Percentiles rank a stretch among this genome's conserved stretches.
Conservation (phyloP, 2,888 invertebrate genomes). For the Malthinus flaveolus region DNA sequence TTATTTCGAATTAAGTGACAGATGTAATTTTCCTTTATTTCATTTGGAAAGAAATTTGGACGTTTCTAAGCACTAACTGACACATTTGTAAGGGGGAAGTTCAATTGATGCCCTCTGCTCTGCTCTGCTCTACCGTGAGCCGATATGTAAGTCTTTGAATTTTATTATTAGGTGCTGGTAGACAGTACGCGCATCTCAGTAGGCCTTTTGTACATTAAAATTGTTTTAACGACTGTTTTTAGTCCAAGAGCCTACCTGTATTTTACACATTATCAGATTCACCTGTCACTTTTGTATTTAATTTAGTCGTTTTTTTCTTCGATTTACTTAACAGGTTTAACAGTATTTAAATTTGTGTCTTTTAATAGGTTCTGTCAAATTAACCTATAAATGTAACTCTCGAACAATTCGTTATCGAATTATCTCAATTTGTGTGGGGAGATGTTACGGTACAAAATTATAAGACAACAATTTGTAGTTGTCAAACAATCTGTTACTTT, state of each 20-base stretch:
- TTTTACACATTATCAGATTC: neutral
- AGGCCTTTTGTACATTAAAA: neutral
- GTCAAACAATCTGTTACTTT: neutral
- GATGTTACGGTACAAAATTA: neutral
- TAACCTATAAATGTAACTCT: conserved; percentile 8
- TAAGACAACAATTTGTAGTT: conserved; percentile 3
- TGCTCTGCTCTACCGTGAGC: no score
- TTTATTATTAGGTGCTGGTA: no score
- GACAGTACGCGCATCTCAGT: no score
- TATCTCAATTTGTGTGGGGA: conserved; percentile 6
- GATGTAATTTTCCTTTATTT: neutral
- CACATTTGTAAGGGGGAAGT: neutral
- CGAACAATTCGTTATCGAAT: conserved; percentile 7
- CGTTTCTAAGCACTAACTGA: neutral
- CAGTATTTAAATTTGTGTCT: conserved; percentile 1
- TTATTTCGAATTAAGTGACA: neutral
- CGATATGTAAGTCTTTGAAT: no score
- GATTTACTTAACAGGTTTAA: conserved; percentile 3
- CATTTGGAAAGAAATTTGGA: neutral
- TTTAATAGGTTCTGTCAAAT: conserved; percentile 9
- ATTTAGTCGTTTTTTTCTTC: conserved; percentile 1
- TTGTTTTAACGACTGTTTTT: neutral
- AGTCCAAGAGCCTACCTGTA: conserved; percentile 2
- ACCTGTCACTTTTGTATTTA: conserved; percentile 1
- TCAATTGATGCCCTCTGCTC: neutral